Evolutionary conservation across 2,797 vertebrate genomes (phyloP), one percentile per base, ranked within the genome.

Genomic region (Gambelia wislizenii): DNA sequence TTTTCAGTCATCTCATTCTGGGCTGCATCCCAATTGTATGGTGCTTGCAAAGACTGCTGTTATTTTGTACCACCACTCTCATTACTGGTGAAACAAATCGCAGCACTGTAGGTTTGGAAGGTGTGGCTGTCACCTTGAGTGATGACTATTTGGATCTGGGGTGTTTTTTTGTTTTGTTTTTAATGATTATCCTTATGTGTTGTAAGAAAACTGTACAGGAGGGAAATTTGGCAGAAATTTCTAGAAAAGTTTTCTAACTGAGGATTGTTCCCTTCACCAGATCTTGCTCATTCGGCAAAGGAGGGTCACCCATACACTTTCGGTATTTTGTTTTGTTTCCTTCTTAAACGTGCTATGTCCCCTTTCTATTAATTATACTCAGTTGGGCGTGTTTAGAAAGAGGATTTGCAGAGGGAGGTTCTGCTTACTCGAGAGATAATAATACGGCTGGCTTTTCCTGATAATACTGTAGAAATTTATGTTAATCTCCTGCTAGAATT

Each of bases 401-500:
- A 0, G 0, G 54, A 0, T 1, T 49, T 86, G n/a, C 33, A 36
- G 69, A 8, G 14, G 27, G 54, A 64, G 22, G 22, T 22, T 69
- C n/a, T 0, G 36, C 0, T 2, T 49, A 56, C 49, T 72, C 39
- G 56, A 49, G 52, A 72, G 36, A 44, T 56, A 81, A 87, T 87
- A 81, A 70, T 22, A 81, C 27, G 56, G 36, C 77, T 81, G 64
- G 47, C 13, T 81, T 82, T 84, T 25, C 81, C 3, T 56, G 36
- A 81, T 81, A 81, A 7, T 22, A 33, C 36, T 59, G 27, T 87
- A 81, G 52, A 87, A 59, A 74, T 74, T 59, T 81, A 72, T 81
- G 67, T 74, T 81, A 81, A 87, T 81, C 86, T 80, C 44, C 25
- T 72, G 49, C 22, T 56, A 44, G 42, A 81, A 74, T 59, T 82